A percentile compares a stretch with the other conserved stretches of the same genome.
Conservation (phyloP, 2,113 vertebrate genomes). For the Percina caprodes region DNA sequence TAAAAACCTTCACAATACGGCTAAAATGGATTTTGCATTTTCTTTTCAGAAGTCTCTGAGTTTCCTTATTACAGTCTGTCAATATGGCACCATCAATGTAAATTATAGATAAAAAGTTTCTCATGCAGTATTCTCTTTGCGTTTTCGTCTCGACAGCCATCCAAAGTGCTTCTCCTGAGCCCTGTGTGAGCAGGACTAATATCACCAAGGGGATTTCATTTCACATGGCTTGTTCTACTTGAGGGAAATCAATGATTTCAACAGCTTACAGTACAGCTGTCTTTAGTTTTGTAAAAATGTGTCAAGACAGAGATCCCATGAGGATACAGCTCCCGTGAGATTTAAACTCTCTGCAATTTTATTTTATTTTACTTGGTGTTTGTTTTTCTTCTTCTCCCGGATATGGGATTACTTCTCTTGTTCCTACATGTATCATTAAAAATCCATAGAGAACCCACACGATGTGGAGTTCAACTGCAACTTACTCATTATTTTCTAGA, state of each 20-base stretch:
- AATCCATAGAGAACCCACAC: not conserved
- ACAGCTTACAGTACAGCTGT: not conserved
- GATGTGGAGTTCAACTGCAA: not conserved
- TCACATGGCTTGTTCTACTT: not conserved
- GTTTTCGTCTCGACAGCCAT: not conserved
- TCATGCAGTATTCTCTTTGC: not conserved
- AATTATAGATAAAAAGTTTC: not conserved
- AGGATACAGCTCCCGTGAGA: not conserved
- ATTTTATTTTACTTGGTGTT: not conserved
- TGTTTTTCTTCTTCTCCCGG: not conserved
- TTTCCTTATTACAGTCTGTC: not conserved
- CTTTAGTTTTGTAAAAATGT: conserved; percentile 1
- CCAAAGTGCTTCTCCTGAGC: not conserved
- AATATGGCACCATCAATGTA: not conserved
- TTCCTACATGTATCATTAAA: not conserved
- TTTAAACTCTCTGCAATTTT: not conserved
- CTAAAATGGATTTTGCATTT: no score
- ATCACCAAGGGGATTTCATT: not conserved
- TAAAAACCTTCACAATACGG: not conserved
- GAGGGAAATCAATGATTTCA: conserved; percentile 13
- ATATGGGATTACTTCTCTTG: not conserved
- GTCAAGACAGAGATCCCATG: conserved; percentile 6
- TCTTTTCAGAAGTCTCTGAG: no score
- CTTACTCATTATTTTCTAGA: not conserved
- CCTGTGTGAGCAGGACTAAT: not conserved